Base-by-base conservation (phyloP, 2,113 vertebrate genomes). In the Dasypus novemcinctus region DNA sequence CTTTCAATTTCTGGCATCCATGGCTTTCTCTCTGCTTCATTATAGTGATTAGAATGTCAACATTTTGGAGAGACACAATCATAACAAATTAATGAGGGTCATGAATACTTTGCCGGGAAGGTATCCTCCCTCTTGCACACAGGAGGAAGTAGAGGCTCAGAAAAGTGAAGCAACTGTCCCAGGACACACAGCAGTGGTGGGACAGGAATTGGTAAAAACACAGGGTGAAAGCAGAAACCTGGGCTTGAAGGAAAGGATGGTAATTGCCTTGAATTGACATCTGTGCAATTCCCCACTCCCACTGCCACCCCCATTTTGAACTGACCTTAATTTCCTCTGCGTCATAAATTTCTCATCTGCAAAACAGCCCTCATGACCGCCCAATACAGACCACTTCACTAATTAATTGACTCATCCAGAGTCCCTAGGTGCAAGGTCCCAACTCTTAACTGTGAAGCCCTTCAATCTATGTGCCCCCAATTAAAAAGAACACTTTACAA, bases 321-420 rank as follows among this genome's bases (percentile, higher is more conserved):
- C 54, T 61, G 93, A 71, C 88, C 49, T 88, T 95, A 90, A 95
- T 95, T 96, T 97, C 92, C 95, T 96, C 87, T 86, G 36, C 76
- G 84, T 90, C 72, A 85, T 33, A 68, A 74, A 96, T 94, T 68
- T 96, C 85, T 83, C 71, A 74, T 95, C 94, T 79, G 81, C 66
- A 95, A 96, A 97, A 95, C 82, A 41, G 80, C 87, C 68, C 76
- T 93, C 64, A 38, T n/a, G 87, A 66, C 59, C 23, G 27, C 49
- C 90, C 71, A 64, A 25, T 88, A 94, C 94, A 96, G 87, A 79
- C 52, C 6, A 21, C 57, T 43, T 85, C 33, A 14, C 85, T 97
- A 93, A 93, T 95, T 93, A 95, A 95, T 59, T 95, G 88, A 88
- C 59, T 79, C 54, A 14, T 85, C 61, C 63, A 23, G 68, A 68